A percentile compares a stretch with the other conserved stretches of the same genome.
Evolutionary conservation across 1,140 invertebrate genomes (phyloP).

Genomic region (Nilaparvata lugens): DNA sequence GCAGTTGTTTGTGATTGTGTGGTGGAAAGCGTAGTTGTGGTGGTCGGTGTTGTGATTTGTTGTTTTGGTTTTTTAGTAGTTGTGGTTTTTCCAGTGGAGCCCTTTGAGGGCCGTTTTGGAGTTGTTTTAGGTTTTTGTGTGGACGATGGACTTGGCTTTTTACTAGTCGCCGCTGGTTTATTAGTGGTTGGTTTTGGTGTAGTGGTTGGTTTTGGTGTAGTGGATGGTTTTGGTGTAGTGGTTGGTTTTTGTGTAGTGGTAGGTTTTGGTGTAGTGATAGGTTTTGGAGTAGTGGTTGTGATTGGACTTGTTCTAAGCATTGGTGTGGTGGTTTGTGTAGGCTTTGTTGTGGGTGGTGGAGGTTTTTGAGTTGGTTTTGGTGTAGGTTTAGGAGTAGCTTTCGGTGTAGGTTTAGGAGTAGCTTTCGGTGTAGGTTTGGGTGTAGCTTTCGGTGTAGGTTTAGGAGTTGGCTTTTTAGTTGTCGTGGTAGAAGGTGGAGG

Average conservation of each 20-base stretch:
- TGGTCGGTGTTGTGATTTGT: background rate
- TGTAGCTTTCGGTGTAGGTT: conserved; percentile 8
- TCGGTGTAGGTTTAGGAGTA: conserved; percentile 10
- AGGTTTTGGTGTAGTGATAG: conserved; percentile 11
- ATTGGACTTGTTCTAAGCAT: conserved; percentile 4
- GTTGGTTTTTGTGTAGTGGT: conserved; percentile 15
- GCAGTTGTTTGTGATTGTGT: conserved; percentile 1
- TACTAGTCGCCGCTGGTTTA: conserved; percentile 10
- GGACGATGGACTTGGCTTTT: conserved; percentile 7
- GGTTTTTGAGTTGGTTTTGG: conserved; percentile 10
- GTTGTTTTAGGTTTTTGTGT: conserved; percentile 16
- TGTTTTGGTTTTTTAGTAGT: background rate
- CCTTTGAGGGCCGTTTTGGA: conserved; percentile 6
- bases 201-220: conserved; percentile 14
- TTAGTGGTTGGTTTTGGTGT: conserved; percentile 13
- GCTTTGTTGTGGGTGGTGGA: conserved; percentile 1
- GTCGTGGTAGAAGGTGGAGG: conserved; percentile 12
- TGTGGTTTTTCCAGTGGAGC: conserved; percentile 1
- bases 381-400: background rate
- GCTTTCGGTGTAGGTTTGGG: conserved; percentile 9
- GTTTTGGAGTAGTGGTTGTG: background rate
- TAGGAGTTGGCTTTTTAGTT: background rate
- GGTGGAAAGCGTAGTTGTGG: conserved; percentile 1
- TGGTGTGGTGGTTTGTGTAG: conserved; percentile 2
- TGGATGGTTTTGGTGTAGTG: conserved; percentile 14